Percentiles rank a stretch among this genome's conserved stretches.
These are phyloP conservation scores for Natrix natrix DNA, from an alignment of 2,797 vertebrate genomes.

Conservation along the genomic window DNA sequence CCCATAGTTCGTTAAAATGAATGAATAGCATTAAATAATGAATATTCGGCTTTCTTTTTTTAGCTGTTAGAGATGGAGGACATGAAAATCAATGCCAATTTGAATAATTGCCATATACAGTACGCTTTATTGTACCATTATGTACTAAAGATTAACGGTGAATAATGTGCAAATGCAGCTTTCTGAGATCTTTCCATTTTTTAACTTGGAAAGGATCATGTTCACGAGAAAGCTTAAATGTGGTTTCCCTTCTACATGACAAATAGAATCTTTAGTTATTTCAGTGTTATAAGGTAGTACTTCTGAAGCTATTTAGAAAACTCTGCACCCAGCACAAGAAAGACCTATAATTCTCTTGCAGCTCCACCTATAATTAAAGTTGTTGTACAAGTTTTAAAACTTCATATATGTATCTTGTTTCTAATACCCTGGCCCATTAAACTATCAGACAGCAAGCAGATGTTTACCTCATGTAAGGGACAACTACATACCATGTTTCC, in stretches of 20 bases:
- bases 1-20: background rate
- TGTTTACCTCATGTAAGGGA: background rate
- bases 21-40: background rate
- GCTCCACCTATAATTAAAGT: constrained; percentile 15
- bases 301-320: constrained; percentile 7
- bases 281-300: background rate
- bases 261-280: background rate
- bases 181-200: background rate
- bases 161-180: constrained; percentile 1
- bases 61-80: background rate
- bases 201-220: background rate
- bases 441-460: background rate
- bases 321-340: background rate
- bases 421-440: background rate
- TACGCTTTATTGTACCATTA: background rate
- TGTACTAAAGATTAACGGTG: background rate
- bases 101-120: background rate
- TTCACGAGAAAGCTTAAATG: background rate
- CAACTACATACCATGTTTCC: background rate
- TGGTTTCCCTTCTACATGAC: background rate
- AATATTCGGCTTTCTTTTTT: background rate
- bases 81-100: background rate
- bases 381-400: constrained; percentile 11
- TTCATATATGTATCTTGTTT: background rate
- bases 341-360: background rate